Percentiles rank a stretch among this genome's conserved stretches.
phyloP scores from a whole-genome alignment of 2,888 invertebrate species.

The Pterostichus madidus region DNA sequence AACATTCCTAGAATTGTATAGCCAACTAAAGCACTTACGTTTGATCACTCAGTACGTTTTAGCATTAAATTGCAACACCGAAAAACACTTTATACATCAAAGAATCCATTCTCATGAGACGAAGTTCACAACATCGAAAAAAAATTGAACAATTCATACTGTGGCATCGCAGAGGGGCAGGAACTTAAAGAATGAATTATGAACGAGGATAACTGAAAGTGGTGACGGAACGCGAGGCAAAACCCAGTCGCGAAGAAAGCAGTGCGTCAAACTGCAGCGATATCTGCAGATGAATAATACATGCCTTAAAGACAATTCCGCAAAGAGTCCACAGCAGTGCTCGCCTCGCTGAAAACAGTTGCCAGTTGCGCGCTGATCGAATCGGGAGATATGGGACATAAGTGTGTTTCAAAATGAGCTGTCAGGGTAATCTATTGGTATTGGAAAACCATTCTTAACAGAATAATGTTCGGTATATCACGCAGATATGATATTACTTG shows the following conservation, averaged over 20 bases:
- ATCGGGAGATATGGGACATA: conserved; percentile 55
- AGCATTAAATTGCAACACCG: conserved; percentile 20
- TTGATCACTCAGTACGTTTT: background rate
- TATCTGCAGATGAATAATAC: conserved; percentile 66
- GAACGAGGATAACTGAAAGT: conserved; percentile 64
- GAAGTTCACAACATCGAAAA: conserved; percentile 3
- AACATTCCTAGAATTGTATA: too few relatives aligned
- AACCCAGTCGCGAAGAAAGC: conserved; percentile 38
- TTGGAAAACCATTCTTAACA: conserved; percentile 66
- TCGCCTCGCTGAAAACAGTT: conserved; percentile 21
- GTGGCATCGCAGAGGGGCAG: background rate
- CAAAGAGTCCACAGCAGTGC: conserved; percentile 27
- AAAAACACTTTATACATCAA: conserved; percentile 48
- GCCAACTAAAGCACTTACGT: too few relatives aligned
- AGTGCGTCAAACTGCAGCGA: conserved; percentile 65
- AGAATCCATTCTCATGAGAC: conserved; percentile 12
- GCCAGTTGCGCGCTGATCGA: conserved; percentile 48
- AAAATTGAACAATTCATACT: conserved; percentile 50
- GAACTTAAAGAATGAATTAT: conserved; percentile 60
- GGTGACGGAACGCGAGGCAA: conserved; percentile 46
- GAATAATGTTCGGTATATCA: conserved; percentile 65
- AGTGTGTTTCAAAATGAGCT: conserved; percentile 65
- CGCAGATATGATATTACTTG: conserved; percentile 64
- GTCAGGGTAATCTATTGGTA: conserved; percentile 63
- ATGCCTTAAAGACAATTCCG: conserved; percentile 61